A percentile compares a stretch with the other conserved stretches of the same genome.
Evolutionary conservation across 2,797 vertebrate species (phyloP).

Genomic region (Nyctalus aviator): DNA sequence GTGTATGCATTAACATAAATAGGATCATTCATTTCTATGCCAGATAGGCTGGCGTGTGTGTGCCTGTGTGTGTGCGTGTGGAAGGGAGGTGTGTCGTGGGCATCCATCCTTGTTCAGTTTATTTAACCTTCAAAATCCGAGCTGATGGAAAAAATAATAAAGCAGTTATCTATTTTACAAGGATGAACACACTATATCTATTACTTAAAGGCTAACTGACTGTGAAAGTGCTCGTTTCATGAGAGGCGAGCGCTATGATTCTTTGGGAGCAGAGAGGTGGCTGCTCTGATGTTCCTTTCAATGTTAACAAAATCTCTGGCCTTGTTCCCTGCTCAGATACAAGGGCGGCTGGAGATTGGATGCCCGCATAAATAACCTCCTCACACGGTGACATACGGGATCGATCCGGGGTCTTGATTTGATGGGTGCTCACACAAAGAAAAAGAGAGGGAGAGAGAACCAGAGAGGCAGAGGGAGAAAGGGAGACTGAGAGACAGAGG

Average conservation of each 20-base stretch:
- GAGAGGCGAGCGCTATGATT: constrained; percentile 92
- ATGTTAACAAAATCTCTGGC: constrained; percentile 99
- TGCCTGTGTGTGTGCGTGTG: constrained; percentile 82
- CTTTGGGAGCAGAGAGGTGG: constrained; percentile 94
- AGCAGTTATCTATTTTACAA: constrained; percentile 99
- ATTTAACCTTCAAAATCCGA: constrained; percentile 99
- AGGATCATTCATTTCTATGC: constrained; percentile 99
- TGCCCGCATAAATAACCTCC: constrained; percentile 99
- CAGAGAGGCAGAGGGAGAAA: constrained; percentile 84
- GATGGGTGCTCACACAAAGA: constrained; percentile 98
- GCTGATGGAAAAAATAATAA: constrained; percentile 98
- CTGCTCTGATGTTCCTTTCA: constrained; percentile 98
- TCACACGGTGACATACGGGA: constrained; percentile 95
- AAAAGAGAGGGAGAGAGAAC: constrained; percentile 82
- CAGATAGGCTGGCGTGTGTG: constrained; percentile 92
- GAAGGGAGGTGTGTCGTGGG: constrained; percentile 86
- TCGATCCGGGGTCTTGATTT: constrained; percentile 97
- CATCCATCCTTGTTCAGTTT: constrained; percentile 96
- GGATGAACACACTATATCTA: constrained; percentile 99
- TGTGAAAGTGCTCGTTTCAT: constrained; percentile 98
- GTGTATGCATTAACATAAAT: constrained; percentile 99
- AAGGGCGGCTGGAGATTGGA: constrained; percentile 98
- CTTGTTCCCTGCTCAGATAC: constrained; percentile 98
- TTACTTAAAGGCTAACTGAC: constrained; percentile 99
- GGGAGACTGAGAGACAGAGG: constrained; percentile 78